A percentile compares a stretch with the other conserved stretches of the same genome.
Conservation (phyloP, 2,888 invertebrate genomes). For the Branchellion lobata region DNA sequence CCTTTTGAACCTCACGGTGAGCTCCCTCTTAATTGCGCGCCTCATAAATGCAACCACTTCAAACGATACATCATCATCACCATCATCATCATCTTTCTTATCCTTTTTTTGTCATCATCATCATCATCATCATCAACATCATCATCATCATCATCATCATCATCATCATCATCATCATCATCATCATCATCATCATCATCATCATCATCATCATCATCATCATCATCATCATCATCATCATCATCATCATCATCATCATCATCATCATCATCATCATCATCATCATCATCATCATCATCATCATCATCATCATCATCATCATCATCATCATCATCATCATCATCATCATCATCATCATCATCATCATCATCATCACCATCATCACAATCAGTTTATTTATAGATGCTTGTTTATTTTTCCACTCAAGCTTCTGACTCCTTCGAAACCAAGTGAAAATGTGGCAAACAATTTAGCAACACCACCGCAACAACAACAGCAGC, state of each 20-base stretch:
- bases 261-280: slow-evolving; percentile 21
- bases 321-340: slow-evolving; percentile 19
- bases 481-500: not conserved
- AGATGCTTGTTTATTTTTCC: too few species aligned
- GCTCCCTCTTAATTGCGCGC: too few species aligned
- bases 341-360: slow-evolving; percentile 26
- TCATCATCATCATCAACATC: slow-evolving; percentile 12
- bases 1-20: not conserved
- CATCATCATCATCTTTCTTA: not conserved
- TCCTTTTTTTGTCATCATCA: slow-evolving; percentile 1
- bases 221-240: slow-evolving; percentile 13
- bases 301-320: slow-evolving; percentile 23
- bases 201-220: slow-evolving; percentile 20
- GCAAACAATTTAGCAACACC: not conserved
- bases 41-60: too few species aligned
- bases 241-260: slow-evolving; percentile 15
- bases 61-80: slow-evolving; percentile 26
- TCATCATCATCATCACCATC: slow-evolving; percentile 24
- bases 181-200: slow-evolving; percentile 20
- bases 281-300: slow-evolving; percentile 23
- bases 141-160: slow-evolving; percentile 24
- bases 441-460: too few species aligned
- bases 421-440: too few species aligned
- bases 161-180: slow-evolving; percentile 15
- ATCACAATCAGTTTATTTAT: not conserved